Percentiles rank a stretch among this genome's conserved stretches.
phyloP scores from a whole-genome alignment of 2,797 vertebrate genomes.

The Sarcoramphus papa region DNA sequence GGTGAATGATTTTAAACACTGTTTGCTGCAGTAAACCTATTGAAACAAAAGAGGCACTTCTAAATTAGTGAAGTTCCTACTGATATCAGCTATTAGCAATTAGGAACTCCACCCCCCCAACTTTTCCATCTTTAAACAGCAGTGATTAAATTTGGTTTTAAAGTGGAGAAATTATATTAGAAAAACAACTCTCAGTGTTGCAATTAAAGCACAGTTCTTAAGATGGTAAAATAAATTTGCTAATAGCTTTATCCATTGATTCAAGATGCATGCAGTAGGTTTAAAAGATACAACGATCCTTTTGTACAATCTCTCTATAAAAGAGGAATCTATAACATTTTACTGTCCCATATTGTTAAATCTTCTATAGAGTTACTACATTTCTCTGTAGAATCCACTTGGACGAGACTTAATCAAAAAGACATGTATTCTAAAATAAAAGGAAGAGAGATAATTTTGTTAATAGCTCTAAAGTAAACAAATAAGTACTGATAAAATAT shows the following conservation, averaged over 20 bases:
- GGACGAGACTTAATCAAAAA: background rate
- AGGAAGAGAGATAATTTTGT: background rate
- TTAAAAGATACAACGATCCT: background rate
- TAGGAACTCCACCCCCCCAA: constrained; percentile 41
- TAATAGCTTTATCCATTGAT: constrained; percentile 51
- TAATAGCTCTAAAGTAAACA: background rate
- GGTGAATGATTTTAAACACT: constrained; percentile 59
- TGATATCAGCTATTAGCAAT: constrained; percentile 64
- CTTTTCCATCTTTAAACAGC: constrained; percentile 52
- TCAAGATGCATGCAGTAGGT: background rate
- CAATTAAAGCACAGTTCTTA: constrained; percentile 58
- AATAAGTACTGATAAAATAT: background rate
- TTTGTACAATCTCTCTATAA: background rate
- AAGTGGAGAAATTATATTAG: constrained; percentile 65
- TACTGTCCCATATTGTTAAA: background rate
- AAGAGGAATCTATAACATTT: background rate
- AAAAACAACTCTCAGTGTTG: constrained; percentile 52
- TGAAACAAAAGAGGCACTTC: constrained; percentile 68
- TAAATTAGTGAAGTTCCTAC: constrained; percentile 64
- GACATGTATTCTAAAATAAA: background rate
- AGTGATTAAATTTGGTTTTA: constrained; percentile 64
- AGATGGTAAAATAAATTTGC: constrained; percentile 53
- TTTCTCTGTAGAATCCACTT: background rate
- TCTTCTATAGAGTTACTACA: background rate
- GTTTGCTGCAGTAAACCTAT: constrained; percentile 52